Evolutionary conservation across 2,797 vertebrate genomes (phyloP).

Genomic region (Takifugu ocellatus): DNA sequence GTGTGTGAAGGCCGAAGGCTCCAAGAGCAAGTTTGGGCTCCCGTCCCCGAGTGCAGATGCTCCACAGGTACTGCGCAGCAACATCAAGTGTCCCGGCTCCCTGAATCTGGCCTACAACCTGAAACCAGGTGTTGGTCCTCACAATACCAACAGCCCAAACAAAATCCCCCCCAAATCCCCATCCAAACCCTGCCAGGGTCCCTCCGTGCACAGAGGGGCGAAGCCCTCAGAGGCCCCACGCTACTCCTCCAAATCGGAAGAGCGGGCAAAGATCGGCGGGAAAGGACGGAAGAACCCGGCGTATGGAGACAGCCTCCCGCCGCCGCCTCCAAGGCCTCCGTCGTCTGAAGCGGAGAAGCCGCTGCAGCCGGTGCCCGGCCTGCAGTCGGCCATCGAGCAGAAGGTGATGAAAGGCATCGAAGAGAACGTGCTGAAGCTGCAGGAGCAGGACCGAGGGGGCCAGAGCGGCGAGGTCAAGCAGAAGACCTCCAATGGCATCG

Average conservation of each 20-base stretch:
- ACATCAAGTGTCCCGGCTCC: constrained; percentile 78
- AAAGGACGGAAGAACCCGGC: constrained; percentile 75
- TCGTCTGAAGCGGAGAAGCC: constrained; percentile 58
- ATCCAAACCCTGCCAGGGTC: constrained; percentile 76
- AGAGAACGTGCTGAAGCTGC: constrained; percentile 90
- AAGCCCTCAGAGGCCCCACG: constrained; percentile 66
- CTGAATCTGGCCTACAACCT: constrained; percentile 73
- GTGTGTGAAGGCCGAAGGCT: constrained; percentile 73
- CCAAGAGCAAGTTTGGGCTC: constrained; percentile 78
- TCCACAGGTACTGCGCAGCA: constrained; percentile 76
- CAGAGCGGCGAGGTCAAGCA: constrained; percentile 81
- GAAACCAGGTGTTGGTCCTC: constrained; percentile 72
- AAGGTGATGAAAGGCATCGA: constrained; percentile 98
- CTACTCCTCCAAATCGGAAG: constrained; percentile 78
- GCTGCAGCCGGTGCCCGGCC: constrained; percentile 49
- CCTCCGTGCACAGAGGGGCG: constrained; percentile 60
- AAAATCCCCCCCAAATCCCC: constrained; percentile 88
- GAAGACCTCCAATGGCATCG: constrained; percentile 87
- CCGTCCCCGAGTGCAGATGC: constrained; percentile 75
- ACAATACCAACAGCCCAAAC: constrained; percentile 82
- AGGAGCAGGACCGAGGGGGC: constrained; percentile 83
- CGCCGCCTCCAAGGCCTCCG: constrained; percentile 62
- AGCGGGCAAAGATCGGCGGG: constrained; percentile 74
- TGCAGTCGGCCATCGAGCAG: constrained; percentile 90
- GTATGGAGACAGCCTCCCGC: constrained; percentile 72